phyloP scores from a whole-genome alignment of 2,888 invertebrate species.

The Cataglyphis rosenhaueri region DNA sequence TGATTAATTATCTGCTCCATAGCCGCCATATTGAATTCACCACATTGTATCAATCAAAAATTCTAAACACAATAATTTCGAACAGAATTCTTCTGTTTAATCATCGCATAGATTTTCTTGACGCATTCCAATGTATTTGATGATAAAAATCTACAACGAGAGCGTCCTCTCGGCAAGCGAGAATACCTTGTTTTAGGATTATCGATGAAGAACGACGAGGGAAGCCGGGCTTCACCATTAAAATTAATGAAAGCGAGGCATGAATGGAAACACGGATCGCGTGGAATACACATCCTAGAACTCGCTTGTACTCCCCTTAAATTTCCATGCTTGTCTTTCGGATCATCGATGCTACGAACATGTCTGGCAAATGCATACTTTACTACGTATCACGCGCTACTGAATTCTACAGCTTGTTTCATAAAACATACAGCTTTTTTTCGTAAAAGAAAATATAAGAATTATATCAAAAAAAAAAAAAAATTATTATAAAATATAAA shows the following conservation, averaged over 20 bases:
- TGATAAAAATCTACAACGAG: constrained; percentile 23
- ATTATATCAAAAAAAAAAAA: not conserved
- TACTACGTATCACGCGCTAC: not conserved
- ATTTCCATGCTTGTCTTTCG: constrained; percentile 48
- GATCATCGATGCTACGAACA: constrained; percentile 13
- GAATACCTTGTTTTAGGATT: constrained; percentile 34
- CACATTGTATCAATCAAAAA: not conserved
- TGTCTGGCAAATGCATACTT: constrained; percentile 3
- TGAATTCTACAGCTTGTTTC: not conserved
- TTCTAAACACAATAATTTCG: not conserved
- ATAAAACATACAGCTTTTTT: not conserved
- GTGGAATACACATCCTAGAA: constrained; percentile 38
- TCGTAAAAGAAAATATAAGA: not conserved
- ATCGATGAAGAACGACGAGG: constrained; percentile 43
- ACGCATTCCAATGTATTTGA: constrained; percentile 25
- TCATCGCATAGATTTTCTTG: constrained; percentile 23
- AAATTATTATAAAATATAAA: not conserved
- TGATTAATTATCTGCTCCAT: no score
- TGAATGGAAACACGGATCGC: constrained; percentile 58
- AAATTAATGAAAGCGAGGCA: constrained; percentile 62
- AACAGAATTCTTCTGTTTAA: not conserved
- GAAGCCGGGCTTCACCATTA: constrained; percentile 54
- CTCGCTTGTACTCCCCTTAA: not conserved
- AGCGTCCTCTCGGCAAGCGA: not conserved
- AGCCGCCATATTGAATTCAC: no score